Conservation (phyloP, 2,888 invertebrate genomes). For the Eupithecia subfuscata region DNA sequence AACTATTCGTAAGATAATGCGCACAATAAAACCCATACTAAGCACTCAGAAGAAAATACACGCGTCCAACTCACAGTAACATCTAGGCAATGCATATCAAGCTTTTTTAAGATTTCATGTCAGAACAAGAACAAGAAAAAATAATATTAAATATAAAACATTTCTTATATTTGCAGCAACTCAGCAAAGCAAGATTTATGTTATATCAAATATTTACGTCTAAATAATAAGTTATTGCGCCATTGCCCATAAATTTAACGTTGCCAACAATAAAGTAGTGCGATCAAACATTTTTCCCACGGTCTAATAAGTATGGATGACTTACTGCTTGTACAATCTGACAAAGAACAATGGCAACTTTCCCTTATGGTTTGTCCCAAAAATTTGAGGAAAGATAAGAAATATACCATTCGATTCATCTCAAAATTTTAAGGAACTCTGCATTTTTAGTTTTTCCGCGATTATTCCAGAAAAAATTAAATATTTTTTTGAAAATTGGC, state of each 20-base stretch:
- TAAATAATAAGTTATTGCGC: conserved; percentile 20
- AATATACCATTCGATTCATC: no score
- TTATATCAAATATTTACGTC: conserved; percentile 24
- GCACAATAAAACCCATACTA: no score
- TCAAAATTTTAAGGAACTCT: no score
- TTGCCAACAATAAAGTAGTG: conserved; percentile 31
- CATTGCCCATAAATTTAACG: conserved; percentile 31
- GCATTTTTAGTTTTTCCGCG: no score
- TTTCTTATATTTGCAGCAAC: conserved; percentile 6
- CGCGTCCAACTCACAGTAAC: not conserved
- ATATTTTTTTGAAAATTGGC: no score
- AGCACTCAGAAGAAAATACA: not conserved
- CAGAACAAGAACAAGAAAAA: not conserved
- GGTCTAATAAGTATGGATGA: conserved; percentile 31
- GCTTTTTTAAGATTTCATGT: not conserved
- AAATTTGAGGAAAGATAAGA: no score
- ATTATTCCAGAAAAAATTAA: no score
- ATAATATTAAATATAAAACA: not conserved
- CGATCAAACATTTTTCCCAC: conserved; percentile 34
- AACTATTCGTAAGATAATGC: no score
- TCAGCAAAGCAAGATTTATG: conserved; percentile 1
- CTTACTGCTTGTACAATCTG: no score
- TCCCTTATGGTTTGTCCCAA: no score
- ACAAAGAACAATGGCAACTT: no score
- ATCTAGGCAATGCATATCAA: not conserved